A percentile compares a stretch with the other conserved stretches of the same genome.
Evolutionary conservation across 2,888 invertebrate genomes (phyloP).

Genomic region (Tipula vernalis): DNA sequence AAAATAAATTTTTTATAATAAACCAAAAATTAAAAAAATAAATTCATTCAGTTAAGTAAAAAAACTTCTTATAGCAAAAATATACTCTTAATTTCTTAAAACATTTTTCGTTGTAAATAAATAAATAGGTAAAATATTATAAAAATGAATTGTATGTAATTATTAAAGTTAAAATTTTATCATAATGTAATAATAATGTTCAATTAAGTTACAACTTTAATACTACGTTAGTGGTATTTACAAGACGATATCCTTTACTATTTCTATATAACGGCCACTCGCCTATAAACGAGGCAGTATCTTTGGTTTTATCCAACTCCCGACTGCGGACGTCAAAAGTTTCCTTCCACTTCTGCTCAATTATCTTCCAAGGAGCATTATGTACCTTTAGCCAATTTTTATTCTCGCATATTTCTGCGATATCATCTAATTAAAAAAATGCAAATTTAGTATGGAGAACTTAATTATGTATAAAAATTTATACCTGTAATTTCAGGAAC

Average conservation of each 20-base stretch:
- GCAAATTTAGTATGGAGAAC: not conserved
- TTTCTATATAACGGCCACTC: not conserved
- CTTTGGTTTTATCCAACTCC: not conserved
- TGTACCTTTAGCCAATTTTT: not conserved
- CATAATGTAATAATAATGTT: not conserved
- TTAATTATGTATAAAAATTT: too few species aligned
- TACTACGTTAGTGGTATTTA: not conserved
- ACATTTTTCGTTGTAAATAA: too few species aligned
- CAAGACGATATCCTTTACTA: not conserved
- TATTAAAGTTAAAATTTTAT: too few species aligned
- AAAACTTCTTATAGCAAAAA: too few species aligned
- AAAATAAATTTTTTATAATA: too few species aligned
- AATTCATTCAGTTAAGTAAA: too few species aligned
- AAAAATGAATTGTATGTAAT: too few species aligned
- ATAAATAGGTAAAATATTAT: too few species aligned
- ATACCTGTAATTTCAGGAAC: too few species aligned
- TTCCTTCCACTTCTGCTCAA: not conserved
- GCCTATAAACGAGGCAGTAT: not conserved
- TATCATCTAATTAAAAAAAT: not conserved
- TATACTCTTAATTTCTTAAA: too few species aligned
- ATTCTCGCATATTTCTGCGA: not conserved
- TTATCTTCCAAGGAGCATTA: not conserved
- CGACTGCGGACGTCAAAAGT: not conserved
- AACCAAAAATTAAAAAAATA: too few species aligned
- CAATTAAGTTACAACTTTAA: not conserved